phyloP scores from a whole-genome alignment of 2,797 vertebrate genomes.

The Sebastes diaconus region DNA sequence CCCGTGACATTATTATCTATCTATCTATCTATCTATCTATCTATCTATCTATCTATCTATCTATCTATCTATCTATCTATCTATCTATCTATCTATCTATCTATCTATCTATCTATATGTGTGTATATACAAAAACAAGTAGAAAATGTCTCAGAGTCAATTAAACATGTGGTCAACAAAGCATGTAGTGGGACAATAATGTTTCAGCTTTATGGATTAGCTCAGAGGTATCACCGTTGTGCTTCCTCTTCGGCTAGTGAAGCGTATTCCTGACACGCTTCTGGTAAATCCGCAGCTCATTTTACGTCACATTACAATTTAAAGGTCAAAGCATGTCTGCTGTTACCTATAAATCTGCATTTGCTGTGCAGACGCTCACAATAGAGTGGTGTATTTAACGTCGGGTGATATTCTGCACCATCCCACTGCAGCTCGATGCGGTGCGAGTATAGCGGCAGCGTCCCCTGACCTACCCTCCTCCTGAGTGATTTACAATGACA shows the following conservation, averaged over 20 bases:
- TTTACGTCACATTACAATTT: constrained; percentile 60
- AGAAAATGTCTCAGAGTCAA: constrained; percentile 7
- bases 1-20: too few species aligned
- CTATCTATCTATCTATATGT: too few species aligned
- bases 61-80: too few species aligned
- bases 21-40: too few species aligned
- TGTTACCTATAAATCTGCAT: constrained; percentile 22
- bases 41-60: too few species aligned
- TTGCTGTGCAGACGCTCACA: constrained; percentile 25
- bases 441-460: constrained; percentile 12
- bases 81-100: too few species aligned
- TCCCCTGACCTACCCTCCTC: constrained; percentile 56
- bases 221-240: constrained; percentile 22
- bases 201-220: constrained; percentile 24
- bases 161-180: constrained; percentile 25
- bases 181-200: constrained; percentile 4
- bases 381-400: constrained; percentile 15
- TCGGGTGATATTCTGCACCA: constrained; percentile 34
- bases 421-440: constrained; percentile 1
- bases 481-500: constrained; percentile 76
- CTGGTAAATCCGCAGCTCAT: constrained; percentile 58
- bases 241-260: constrained; percentile 41
- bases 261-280: constrained; percentile 35
- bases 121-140: not conserved
- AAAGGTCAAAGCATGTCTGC: constrained; percentile 63